These are phyloP conservation scores for Orbicella faveolata DNA, from an alignment of 64 coral and sea anemone genomes.

Conservation along the genomic window DNA sequence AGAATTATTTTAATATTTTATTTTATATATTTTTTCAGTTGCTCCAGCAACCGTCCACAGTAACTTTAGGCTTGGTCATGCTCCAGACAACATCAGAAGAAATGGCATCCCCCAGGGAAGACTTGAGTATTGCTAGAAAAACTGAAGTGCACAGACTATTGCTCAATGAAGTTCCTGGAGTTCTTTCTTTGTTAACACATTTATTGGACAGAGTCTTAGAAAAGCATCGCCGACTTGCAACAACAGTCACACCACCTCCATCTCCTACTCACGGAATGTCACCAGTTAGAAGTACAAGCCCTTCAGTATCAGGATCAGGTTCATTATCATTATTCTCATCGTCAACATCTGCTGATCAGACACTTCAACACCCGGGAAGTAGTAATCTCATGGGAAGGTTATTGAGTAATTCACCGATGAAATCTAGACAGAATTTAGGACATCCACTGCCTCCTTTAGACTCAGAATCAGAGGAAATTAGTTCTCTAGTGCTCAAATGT, in stretches of 20 bases:
- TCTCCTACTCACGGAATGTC: conserved; percentile 97
- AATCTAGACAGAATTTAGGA: conserved; percentile 80
- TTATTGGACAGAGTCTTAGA: conserved; percentile 89
- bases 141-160: conserved; percentile 93
- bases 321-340: conserved; percentile 56
- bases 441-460: conserved; percentile 91
- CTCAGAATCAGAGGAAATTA: conserved; percentile 91
- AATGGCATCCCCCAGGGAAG: conserved; percentile 85
- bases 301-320: conserved; percentile 47
- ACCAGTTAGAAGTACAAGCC: conserved; percentile 70
- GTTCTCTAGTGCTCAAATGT: conserved; percentile 69
- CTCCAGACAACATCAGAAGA: conserved; percentile 98
- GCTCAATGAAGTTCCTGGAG: conserved; percentile 80
- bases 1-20: no score
- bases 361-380: conserved; percentile 56
- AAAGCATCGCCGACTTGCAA: conserved; percentile 83
- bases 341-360: conserved; percentile 46
- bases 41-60: conserved; percentile 84
- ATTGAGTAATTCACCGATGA: conserved; percentile 76
- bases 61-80: conserved; percentile 81
- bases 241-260: conserved; percentile 92
- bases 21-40: conserved; percentile 29
- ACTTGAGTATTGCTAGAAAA: conserved; percentile 89
- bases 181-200: conserved; percentile 71
- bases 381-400: conserved; percentile 79